Conservation (phyloP, 2,797 vertebrate genomes). For the Ceyx erithaca region DNA sequence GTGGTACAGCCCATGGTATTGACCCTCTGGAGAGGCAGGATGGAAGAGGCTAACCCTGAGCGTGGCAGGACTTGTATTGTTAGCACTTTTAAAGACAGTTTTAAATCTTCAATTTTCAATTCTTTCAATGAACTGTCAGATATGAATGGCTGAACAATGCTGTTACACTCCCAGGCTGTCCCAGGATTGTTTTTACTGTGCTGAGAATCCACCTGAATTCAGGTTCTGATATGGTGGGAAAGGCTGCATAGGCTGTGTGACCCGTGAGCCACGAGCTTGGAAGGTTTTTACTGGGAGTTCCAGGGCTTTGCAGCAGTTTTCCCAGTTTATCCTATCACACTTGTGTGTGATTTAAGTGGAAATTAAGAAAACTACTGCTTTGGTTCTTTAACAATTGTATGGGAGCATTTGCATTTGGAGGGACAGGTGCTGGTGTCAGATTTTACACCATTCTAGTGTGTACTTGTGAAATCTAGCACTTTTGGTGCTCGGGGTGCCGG, state of each 20-base stretch:
- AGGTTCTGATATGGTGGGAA: background rate
- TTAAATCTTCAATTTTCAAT: background rate
- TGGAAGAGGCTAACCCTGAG: background rate
- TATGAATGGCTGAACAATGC: background rate
- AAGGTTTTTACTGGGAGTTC: background rate
- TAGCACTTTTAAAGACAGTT: background rate
- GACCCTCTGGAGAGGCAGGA: background rate
- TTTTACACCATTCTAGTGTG: rapidly evolving
- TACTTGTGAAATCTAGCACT: background rate
- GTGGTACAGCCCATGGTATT: background rate
- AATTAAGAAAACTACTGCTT: background rate
- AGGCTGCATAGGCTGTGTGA: background rate
- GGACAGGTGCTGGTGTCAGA: rapidly evolving
- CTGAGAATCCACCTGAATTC: background rate
- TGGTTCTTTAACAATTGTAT: background rate
- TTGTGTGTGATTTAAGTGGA: background rate
- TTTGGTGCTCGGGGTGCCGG: background rate
- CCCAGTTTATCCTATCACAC: background rate
- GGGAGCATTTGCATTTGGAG: background rate
- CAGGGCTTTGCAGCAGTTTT: background rate
- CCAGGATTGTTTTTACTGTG: background rate
- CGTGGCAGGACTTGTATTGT: background rate
- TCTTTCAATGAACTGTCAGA: background rate
- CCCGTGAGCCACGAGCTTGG: background rate
- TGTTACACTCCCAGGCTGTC: background rate